Evolutionary conservation across 2,113 vertebrate genomes (phyloP).

Genomic region (Zonotrichia leucophrys): DNA sequence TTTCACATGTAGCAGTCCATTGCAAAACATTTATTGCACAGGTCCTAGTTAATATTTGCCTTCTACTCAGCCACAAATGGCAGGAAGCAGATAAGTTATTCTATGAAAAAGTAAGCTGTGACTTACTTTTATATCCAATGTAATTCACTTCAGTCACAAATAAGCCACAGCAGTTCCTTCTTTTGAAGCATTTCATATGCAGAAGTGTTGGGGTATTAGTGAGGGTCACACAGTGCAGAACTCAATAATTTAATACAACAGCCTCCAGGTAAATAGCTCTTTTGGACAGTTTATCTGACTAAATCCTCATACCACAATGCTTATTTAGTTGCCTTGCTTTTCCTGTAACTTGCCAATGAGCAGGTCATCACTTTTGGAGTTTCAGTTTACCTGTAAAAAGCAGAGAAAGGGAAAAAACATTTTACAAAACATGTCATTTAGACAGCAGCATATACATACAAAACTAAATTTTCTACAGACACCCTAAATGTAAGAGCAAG

Average conservation of each 20-base stretch:
- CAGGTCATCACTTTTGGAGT: background rate
- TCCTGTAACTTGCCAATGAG: background rate
- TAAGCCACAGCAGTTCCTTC: background rate
- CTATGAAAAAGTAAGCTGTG: background rate
- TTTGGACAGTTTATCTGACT: background rate
- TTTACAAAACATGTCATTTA: background rate
- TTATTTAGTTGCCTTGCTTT: background rate
- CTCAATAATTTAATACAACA: background rate
- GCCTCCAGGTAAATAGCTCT: background rate
- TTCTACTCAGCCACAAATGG: background rate
- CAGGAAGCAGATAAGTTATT: background rate
- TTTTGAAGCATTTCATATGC: background rate
- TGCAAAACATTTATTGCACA: background rate
- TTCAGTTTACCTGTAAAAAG: constrained; percentile 4
- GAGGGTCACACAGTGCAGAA: background rate
- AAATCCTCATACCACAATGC: background rate
- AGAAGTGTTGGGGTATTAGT: background rate
- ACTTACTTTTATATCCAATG: background rate
- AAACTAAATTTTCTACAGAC: background rate
- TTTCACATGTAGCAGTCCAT: background rate
- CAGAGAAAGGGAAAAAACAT: background rate
- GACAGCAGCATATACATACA: background rate
- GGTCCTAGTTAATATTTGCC: background rate
- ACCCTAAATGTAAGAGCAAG: background rate
- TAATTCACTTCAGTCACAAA: background rate